A percentile compares a stretch with the other conserved stretches of the same genome.
Evolutionary conservation across 2,888 invertebrate species (phyloP).

Genomic region (Diplazon laetatorius): DNA sequence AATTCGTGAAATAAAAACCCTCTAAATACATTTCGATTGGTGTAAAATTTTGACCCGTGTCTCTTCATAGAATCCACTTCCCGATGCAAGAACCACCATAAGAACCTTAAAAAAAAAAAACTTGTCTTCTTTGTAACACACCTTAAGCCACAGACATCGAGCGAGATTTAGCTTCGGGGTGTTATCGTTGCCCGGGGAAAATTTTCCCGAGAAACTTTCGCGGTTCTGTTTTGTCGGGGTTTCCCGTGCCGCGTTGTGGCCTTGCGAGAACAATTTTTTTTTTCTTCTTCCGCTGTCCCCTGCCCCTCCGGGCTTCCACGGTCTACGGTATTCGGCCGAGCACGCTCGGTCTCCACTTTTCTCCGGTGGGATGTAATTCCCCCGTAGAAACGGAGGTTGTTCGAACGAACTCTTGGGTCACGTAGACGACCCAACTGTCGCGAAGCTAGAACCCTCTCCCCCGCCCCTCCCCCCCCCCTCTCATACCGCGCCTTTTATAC

Average conservation of each 20-base stretch:
- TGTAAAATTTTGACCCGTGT: neutral
- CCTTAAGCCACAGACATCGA: too few species aligned
- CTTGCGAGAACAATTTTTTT: slow-evolving; percentile 38
- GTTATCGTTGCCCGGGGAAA: slow-evolving; percentile 33
- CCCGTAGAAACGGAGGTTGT: slow-evolving; percentile 77
- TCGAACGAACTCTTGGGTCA: slow-evolving; percentile 76
- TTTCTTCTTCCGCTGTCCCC: neutral
- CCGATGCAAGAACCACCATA: neutral
- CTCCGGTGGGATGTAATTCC: slow-evolving; percentile 72
- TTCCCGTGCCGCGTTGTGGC: slow-evolving; percentile 40
- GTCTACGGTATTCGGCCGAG: slow-evolving; percentile 14
- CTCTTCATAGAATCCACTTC: slow-evolving; percentile 3
- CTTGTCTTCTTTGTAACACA: too few species aligned
- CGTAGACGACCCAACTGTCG: slow-evolving; percentile 78
- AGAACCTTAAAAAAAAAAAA: too few species aligned
- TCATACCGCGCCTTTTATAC: slow-evolving; percentile 70
- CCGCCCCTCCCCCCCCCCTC: slow-evolving; percentile 21
- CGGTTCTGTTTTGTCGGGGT: slow-evolving; percentile 52
- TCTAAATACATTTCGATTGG: too few species aligned
- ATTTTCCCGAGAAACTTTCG: slow-evolving; percentile 54
- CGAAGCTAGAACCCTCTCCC: slow-evolving; percentile 70
- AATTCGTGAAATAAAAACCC: too few species aligned
- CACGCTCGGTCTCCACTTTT: slow-evolving; percentile 60
- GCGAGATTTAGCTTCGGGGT: slow-evolving; percentile 45
- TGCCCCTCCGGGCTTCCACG: neutral